Conservation (phyloP, 2,113 vertebrate species). For the Notothenia rossii region DNA sequence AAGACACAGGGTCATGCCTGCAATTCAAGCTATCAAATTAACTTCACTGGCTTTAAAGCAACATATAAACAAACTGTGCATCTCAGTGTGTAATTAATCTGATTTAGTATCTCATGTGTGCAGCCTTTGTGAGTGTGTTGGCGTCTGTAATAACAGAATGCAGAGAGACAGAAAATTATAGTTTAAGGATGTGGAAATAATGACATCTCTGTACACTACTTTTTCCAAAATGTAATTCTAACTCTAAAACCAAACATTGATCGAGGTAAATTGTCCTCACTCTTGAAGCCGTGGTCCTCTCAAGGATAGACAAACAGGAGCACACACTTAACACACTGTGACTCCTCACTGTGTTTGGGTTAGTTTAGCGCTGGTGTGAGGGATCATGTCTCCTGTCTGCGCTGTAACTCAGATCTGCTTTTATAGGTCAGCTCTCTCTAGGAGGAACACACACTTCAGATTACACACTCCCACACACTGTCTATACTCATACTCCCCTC, state of each 20-base stretch:
- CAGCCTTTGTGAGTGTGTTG: no score
- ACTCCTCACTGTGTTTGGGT: slow-evolving; percentile 13
- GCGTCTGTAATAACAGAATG: no score
- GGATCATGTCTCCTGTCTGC: slow-evolving; percentile 52
- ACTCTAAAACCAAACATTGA: background rate
- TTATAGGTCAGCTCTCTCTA: slow-evolving; percentile 62
- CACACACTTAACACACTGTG: background rate
- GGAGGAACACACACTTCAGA: slow-evolving; percentile 15
- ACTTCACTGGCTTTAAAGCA: background rate
- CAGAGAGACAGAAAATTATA: no score
- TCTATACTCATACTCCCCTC: slow-evolving; percentile 27
- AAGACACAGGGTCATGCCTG: background rate
- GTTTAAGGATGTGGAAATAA: no score
- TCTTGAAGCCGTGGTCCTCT: background rate
- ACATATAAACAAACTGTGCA: background rate
- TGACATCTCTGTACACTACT: background rate
- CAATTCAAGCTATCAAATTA: slow-evolving; percentile 11
- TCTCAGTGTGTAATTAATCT: background rate
- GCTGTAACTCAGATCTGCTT: slow-evolving; percentile 52
- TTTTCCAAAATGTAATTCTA: background rate
- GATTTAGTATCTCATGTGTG: background rate
- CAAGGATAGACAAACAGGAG: background rate
- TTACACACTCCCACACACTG: background rate
- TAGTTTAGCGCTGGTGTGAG: slow-evolving; percentile 38
- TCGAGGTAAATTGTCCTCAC: background rate